Conservation (phyloP, 2,797 vertebrate species). For the Spondyliosoma cantharus region DNA sequence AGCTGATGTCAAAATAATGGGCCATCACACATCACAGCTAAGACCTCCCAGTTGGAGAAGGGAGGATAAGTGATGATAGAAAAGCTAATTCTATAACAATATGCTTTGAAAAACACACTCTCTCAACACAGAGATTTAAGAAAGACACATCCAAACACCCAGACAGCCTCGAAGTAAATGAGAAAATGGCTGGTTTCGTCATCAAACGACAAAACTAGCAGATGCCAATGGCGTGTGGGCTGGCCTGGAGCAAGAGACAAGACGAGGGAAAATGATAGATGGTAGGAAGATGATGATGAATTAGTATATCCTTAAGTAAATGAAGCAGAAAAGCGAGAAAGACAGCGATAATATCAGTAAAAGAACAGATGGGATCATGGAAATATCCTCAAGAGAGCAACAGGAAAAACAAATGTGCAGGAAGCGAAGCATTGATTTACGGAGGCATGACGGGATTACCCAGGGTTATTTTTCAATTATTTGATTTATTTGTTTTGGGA, state of each 20-base stretch:
- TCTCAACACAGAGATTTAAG: not conserved
- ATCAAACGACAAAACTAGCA: constrained; percentile 33
- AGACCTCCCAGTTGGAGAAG: not conserved
- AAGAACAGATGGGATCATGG: constrained; percentile 26
- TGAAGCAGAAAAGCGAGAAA: constrained; percentile 4
- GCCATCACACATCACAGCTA: constrained; percentile 4
- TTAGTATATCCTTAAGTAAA: constrained; percentile 25
- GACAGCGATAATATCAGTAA: constrained; percentile 10
- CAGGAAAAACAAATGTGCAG: constrained; percentile 23
- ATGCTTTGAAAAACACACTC: not conserved
- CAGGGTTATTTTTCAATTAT: constrained; percentile 46
- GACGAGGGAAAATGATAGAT: constrained; percentile 25
- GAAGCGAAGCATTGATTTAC: constrained; percentile 10
- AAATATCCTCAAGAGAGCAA: constrained; percentile 37
- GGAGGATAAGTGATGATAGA: not conserved
- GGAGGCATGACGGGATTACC: constrained; percentile 22
- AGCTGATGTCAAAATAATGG: constrained; percentile 32
- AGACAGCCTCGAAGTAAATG: constrained; percentile 11
- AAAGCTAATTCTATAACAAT: not conserved
- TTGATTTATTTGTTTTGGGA: constrained; percentile 36
- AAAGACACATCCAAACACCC: not conserved
- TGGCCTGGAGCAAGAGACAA: constrained; percentile 26
- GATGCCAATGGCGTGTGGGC: constrained; percentile 4
- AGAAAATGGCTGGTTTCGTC: constrained; percentile 3
- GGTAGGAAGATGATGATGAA: constrained; percentile 27